Conservation (phyloP, 2,797 vertebrate species). For the Heliangelus exortis region DNA sequence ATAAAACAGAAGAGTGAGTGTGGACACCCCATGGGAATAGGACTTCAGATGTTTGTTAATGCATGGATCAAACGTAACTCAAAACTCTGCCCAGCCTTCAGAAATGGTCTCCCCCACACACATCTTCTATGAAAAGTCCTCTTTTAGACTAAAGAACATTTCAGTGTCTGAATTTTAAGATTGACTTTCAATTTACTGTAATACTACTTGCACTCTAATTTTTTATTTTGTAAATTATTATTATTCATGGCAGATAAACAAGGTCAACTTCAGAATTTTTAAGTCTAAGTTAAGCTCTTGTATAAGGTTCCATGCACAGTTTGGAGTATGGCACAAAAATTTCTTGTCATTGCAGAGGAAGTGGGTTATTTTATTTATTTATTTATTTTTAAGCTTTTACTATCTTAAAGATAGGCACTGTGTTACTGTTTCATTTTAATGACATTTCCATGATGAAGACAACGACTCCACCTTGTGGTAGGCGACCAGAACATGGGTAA, state of each 20-base stretch:
- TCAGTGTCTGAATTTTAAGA: not conserved
- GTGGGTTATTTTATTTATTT: not conserved
- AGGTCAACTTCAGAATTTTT: too few species aligned
- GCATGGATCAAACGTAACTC: not conserved
- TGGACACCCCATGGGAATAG: not conserved
- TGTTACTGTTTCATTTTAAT: not conserved
- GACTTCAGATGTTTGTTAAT: not conserved
- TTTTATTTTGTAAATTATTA: not conserved
- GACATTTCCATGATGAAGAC: not conserved
- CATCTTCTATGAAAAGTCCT: not conserved
- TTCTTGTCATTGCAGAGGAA: too few species aligned
- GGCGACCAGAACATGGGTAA: not conserved
- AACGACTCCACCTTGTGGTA: constrained; percentile 78
- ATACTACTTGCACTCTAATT: not conserved
- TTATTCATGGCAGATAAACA: not conserved
- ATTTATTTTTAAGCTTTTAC: not conserved
- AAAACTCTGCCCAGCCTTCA: not conserved
- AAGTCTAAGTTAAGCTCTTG: too few species aligned
- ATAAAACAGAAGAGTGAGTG: not conserved
- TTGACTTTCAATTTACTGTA: not conserved
- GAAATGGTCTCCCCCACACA: not conserved
- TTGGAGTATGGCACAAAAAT: too few species aligned
- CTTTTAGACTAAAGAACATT: not conserved
- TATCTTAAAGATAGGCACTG: not conserved
- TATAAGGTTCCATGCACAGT: too few species aligned